Base-by-base conservation (phyloP, 1,140 invertebrate genomes). In the Dendroctonus valens region DNA sequence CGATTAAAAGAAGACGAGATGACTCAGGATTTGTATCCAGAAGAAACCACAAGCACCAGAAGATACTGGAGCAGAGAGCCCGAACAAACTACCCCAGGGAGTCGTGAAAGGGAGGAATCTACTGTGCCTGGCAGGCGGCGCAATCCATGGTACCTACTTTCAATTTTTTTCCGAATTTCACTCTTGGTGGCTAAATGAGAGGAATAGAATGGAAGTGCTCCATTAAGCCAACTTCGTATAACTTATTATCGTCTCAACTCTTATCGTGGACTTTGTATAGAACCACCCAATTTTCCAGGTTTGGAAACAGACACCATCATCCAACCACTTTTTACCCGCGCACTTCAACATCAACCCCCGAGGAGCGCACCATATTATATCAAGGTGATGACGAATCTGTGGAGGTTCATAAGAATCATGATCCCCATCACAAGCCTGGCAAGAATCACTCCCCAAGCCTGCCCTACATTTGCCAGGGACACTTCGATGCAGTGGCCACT, bases 401-500 rank as follows among this genome's bases (percentile, higher is more conserved):
- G 9, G 81, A 81, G 59, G 75, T 78, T 14, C 78, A 81, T 68
- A 77, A 76, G 65, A 72, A 71, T 48, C 77, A 80, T 64, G 75
- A 79, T 50, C 54, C 66, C 6, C 76, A 72, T 57, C 69, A 75
- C 46, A 52, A 55, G 12, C 70, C 68, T 40, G 77, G 76, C 50
- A 48, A 67, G 46, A 75, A 64, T 39, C 75, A 72, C 60, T 68
- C 74, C 12, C 67, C 71, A 37, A 71, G 58, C 52, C 39, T 78
- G 40, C 82, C 83, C 6, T 76, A 83, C 70, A 79, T 85, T n/a
- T 92, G 90, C 77, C 79, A 83, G 54, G 84, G 85, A 9, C 79
- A 81, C 64, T 88, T 88, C 72, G 87, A 91, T 78, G 86, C 89
- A 9, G 81, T 90, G 58, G 84, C 89, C 41, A 79, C 85, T 14